Evolutionary conservation across 2,797 vertebrate species (phyloP), one percentile per base, ranked within the genome.

Genomic region (Tolypeutes matacus): DNA sequence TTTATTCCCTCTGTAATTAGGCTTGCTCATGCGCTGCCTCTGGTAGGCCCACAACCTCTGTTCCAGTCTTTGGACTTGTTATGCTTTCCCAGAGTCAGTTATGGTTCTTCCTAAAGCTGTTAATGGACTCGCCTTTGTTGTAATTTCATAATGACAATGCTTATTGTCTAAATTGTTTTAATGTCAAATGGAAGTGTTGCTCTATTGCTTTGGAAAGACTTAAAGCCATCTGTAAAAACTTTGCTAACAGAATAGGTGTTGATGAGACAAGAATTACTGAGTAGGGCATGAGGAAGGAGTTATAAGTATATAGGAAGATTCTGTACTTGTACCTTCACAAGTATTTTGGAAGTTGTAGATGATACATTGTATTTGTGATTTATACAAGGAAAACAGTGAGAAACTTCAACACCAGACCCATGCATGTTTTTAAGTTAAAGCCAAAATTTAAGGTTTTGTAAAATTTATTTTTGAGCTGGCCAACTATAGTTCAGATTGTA

Each of bases 1-100:
- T 13, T 53, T 7, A 0, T 13, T n/a, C 18, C 1, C 4, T 34
- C 29, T 9, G 29, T n/a, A 10, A 27, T 29, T 0, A 0, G 27
- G 18, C n/a, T 18, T 49, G 46, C 15, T 2, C 2, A 17, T 36
- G 39, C 17, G 2, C 94, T 46, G n/a, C 17, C n/a, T 58, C 46
- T 17, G 2, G 31, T 4, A 3, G 12, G 15, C 34, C 0, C 42
- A 18, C 6, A 5, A 20, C 1, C 12, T 56, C 34, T 18, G 23
- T 62, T 36, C 73, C 25, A 6, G 0, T 17, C 51, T 18, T 46
- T 17, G 39, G 49, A 73, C 82, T 60, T 3, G 20, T 7, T 39
- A 1, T n/a, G 27, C 49, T 62, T 39, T 14, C 27, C 34, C 15
- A 14, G 10, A 36, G 46, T 86, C 73, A 0, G 11, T 7, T 15